Percentiles rank a stretch among this genome's conserved stretches.
Conservation (phyloP, 2,888 invertebrate species). For the Podabrus alpinus region DNA sequence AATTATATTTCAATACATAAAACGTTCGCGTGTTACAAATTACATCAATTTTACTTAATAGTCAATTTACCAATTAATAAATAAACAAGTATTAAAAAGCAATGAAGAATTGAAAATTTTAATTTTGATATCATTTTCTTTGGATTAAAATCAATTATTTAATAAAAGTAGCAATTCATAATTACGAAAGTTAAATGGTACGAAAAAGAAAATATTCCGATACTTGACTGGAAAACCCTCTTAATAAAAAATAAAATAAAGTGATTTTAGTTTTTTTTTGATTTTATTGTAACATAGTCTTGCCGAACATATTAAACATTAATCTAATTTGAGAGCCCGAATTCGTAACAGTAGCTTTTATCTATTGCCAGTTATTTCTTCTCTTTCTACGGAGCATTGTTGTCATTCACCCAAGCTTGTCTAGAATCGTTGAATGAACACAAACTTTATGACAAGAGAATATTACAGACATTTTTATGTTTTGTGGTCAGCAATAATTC, state of each 20-base stretch:
- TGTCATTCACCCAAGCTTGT: slow-evolving; percentile 21
- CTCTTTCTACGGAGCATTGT: slow-evolving; percentile 8
- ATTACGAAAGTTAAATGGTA: too few species aligned
- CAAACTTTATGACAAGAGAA: slow-evolving; percentile 28
- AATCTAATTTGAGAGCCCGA: slow-evolving; percentile 7
- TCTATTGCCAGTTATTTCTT: slow-evolving; percentile 11
- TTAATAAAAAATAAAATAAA: neutral
- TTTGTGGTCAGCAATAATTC: slow-evolving; percentile 28
- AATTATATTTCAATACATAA: neutral
- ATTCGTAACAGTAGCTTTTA: slow-evolving; percentile 7
- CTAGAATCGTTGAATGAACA: slow-evolving; percentile 27
- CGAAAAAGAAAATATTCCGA: too few species aligned
- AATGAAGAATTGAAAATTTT: neutral
- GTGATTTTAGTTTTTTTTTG: neutral
- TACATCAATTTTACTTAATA: neutral
- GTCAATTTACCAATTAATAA: slow-evolving; percentile 1
- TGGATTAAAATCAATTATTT: neutral
- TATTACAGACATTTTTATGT: slow-evolving; percentile 31
- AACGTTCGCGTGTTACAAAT: neutral
- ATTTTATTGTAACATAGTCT: neutral
- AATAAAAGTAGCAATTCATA: too few species aligned
- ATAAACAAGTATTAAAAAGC: neutral
- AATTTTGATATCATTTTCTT: neutral
- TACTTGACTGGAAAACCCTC: too few species aligned
- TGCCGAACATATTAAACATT: slow-evolving; percentile 10